phyloP scores from a whole-genome alignment of 2,888 invertebrate genomes.

The Apantesis nais region DNA sequence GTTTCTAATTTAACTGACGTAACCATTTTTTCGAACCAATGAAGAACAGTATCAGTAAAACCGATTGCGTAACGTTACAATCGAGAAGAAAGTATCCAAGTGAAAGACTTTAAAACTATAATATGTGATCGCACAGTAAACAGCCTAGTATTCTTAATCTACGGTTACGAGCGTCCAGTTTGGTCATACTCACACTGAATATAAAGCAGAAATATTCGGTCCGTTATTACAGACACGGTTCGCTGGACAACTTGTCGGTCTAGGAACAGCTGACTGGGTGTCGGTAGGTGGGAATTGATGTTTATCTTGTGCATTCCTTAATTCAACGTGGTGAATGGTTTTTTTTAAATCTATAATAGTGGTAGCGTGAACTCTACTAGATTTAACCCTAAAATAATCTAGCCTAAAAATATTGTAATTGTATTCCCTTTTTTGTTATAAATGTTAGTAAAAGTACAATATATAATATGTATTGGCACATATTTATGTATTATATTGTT shows the following conservation, averaged over 20 bases:
- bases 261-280: constrained; percentile 28
- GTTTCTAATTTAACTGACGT: not conserved
- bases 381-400: not conserved
- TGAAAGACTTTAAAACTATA: constrained; percentile 41
- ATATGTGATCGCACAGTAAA: constrained; percentile 40
- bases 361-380: not conserved
- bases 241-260: constrained; percentile 27
- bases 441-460: too few species aligned
- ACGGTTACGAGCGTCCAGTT: constrained; percentile 47
- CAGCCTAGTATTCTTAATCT: constrained; percentile 48
- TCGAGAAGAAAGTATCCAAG: constrained; percentile 23
- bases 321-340: not conserved
- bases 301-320: constrained; percentile 15
- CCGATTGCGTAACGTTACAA: not conserved
- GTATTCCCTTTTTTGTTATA: too few species aligned
- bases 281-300: constrained; percentile 23
- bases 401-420: not conserved
- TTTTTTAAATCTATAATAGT: not conserved
- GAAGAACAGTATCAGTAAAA: constrained; percentile 13
- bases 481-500: not conserved
- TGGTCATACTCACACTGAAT: constrained; percentile 44
- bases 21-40: not conserved
- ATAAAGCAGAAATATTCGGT: constrained; percentile 39
- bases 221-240: constrained; percentile 48
- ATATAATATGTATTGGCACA: too few species aligned